These are phyloP conservation scores for Octodonta nipae DNA, from an alignment of 2,888 invertebrate genomes.

Conservation along the genomic window DNA sequence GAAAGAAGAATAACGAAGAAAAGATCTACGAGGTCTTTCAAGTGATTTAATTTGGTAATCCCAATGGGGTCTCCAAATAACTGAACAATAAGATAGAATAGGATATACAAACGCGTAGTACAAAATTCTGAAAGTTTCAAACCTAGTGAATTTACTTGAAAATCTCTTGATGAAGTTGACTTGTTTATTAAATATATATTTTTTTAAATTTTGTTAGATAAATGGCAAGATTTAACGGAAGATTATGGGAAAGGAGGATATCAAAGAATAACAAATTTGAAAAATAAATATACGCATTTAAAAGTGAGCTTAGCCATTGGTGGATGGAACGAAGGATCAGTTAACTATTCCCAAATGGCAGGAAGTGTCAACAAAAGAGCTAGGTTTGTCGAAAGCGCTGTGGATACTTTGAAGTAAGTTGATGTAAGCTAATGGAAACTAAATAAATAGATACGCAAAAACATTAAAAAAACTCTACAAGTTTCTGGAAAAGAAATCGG, in stretches of 20 bases:
- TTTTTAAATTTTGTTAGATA: conserved; percentile 38
- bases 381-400: conserved; percentile 55
- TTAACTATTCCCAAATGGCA: conserved; percentile 56
- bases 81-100: no score
- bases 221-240: conserved; percentile 63
- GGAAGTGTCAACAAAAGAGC: conserved; percentile 47
- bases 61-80: no score
- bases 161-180: no score
- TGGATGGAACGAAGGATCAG: conserved; percentile 83
- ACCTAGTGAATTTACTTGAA: no score
- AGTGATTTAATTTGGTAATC: no score
- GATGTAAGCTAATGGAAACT: conserved; percentile 1
- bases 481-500: no score
- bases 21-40: no score
- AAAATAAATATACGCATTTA: conserved; percentile 54
- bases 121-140: no score
- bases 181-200: not conserved
- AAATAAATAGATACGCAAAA: not conserved
- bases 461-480: not conserved
- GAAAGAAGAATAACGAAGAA: no score
- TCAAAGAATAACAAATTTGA: conserved; percentile 52
- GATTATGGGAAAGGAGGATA: conserved; percentile 62
- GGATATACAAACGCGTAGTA: no score
- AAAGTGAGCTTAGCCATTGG: conserved; percentile 66
- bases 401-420: conserved; percentile 51